Evolutionary conservation across 2,888 invertebrate genomes (phyloP).

Genomic region (Sinohyriopsis cumingii): DNA sequence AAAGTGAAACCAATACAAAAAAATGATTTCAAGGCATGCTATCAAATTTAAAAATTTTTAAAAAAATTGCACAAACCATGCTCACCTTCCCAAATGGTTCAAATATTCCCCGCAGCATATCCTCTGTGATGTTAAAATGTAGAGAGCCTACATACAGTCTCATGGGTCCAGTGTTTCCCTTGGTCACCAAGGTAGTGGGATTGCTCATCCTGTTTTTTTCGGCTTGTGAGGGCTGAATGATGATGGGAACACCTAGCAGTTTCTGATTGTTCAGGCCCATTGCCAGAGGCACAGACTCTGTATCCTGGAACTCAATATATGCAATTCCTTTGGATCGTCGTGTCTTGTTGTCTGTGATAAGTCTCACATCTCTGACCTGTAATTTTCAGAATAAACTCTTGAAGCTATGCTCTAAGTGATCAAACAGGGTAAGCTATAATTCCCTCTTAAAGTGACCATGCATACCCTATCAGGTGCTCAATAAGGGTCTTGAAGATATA

Average conservation of each 20-base stretch:
- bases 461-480: too few species aligned
- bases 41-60: neutral
- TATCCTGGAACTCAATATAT: slow-evolving; percentile 99
- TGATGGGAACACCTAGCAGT: slow-evolving; percentile 94
- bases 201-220: slow-evolving; percentile 77
- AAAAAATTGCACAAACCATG: neutral
- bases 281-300: slow-evolving; percentile 96
- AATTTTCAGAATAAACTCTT: slow-evolving; percentile 18
- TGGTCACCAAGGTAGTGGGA: slow-evolving; percentile 55
- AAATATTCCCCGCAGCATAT: slow-evolving; percentile 98
- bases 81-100: slow-evolving; percentile 93
- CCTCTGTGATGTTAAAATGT: slow-evolving; percentile 98
- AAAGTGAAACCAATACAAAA: too few species aligned
- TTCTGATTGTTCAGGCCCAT: slow-evolving; percentile 96
- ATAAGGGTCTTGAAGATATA: too few species aligned
- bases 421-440: neutral
- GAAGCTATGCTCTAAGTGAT: neutral
- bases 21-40: too few species aligned
- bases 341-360: slow-evolving; percentile 99
- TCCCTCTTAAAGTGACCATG: neutral
- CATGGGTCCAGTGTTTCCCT: slow-evolving; percentile 86
- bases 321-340: slow-evolving; percentile 98
- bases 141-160: slow-evolving; percentile 96
- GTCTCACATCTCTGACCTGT: slow-evolving; percentile 90
- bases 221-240: slow-evolving; percentile 97